Evolutionary conservation across 2,888 invertebrate genomes (phyloP).

Genomic region (Stomorhina lunata): DNA sequence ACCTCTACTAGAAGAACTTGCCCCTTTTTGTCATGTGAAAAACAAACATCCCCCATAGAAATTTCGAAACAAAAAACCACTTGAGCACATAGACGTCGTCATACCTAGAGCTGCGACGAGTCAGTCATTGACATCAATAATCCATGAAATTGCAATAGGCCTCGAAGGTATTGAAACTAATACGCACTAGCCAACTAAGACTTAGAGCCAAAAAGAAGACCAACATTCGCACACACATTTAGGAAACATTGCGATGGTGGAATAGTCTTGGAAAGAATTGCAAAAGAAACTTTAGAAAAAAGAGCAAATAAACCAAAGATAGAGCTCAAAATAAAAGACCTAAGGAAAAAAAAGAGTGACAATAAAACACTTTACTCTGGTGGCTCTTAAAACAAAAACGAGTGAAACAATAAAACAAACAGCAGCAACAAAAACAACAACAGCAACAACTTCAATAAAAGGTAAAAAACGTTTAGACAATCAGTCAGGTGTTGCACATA

Average conservation of each 20-base stretch:
- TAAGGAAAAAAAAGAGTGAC: conserved; percentile 43
- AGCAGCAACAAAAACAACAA: conserved; percentile 11
- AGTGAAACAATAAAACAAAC: neutral
- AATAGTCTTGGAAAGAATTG: conserved; percentile 9
- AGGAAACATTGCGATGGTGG: too few species aligned
- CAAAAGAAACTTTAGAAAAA: conserved; percentile 43
- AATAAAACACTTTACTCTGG: conserved; percentile 64
- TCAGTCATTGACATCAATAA: conserved; percentile 67
- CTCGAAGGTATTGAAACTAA: conserved; percentile 61
- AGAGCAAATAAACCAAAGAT: conserved; percentile 31
- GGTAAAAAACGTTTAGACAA: conserved; percentile 44
- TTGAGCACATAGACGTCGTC: conserved; percentile 52
- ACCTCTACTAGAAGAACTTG: conserved; percentile 1
- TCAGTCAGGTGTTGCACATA: conserved; percentile 62
- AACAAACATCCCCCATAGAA: conserved; percentile 39
- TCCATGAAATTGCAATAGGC: conserved; percentile 68
- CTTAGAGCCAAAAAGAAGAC: conserved; percentile 21
- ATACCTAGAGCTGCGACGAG: conserved; percentile 1
- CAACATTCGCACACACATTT: too few species aligned
- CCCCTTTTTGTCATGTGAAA: conserved; percentile 11
- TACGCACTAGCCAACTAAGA: conserved; percentile 50
- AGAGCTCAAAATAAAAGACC: conserved; percentile 17
- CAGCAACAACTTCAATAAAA: neutral
- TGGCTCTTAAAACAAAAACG: conserved; percentile 55
- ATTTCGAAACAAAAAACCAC: conserved; percentile 29